phyloP scores from a whole-genome alignment of 2,113 vertebrate species.

The Xenus cinereus region DNA sequence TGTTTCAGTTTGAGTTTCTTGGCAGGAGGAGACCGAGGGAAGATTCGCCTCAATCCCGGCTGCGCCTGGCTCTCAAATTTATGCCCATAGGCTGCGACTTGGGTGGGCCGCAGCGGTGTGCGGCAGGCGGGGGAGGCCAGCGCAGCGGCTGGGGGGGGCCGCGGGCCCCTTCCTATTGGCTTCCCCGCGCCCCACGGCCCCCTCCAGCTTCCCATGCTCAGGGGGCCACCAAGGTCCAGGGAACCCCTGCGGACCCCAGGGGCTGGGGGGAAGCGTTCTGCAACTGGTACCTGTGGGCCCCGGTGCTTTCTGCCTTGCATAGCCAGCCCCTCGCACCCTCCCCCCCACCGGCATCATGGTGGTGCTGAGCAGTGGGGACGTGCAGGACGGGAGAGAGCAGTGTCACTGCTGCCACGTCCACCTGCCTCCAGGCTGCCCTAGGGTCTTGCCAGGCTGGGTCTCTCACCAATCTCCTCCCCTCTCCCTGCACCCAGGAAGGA shows the following conservation, averaged over 20 bases:
- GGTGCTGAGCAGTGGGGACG: not conserved
- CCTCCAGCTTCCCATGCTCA: not conserved
- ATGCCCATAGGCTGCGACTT: conserved; percentile 72
- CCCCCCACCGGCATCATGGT: too few relatives aligned
- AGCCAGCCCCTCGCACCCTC: too few relatives aligned
- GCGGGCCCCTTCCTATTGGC: conserved; percentile 15
- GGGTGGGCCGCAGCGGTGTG: conserved; percentile 64
- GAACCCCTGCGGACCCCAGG: not conserved
- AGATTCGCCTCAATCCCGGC: conserved; percentile 59
- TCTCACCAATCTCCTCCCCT: not conserved
- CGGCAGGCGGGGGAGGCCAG: conserved; percentile 48
- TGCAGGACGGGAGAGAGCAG: rapidly evolving
- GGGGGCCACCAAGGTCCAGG: not conserved
- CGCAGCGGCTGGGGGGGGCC: conserved; percentile 7
- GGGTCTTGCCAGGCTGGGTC: not conserved
- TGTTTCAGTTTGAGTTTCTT: conserved; percentile 73
- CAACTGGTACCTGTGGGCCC: not conserved
- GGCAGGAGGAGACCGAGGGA: conserved; percentile 57
- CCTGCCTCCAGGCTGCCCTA: not conserved
- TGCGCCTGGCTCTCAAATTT: conserved; percentile 65
- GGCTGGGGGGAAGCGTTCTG: not conserved
- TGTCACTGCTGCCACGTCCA: not conserved
- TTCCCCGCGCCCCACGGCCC: not conserved
- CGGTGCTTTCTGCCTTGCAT: not conserved
- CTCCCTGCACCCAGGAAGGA: not conserved